Evolutionary conservation across 2,797 vertebrate genomes (phyloP).

Genomic region (Octomys mimax): DNA sequence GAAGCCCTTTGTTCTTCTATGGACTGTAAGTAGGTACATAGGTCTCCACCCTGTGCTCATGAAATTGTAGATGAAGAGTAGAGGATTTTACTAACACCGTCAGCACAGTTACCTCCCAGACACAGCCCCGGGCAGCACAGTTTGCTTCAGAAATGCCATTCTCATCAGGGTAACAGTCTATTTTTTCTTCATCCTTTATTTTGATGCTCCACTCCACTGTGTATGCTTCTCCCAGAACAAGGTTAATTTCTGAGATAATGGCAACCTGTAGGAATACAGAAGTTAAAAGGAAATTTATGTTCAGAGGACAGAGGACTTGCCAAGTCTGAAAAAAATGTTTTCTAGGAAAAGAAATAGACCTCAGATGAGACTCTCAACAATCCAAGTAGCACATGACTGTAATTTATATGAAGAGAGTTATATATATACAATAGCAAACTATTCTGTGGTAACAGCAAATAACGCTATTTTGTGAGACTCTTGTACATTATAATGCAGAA

Average conservation of each 20-base stretch:
- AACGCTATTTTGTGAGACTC: background rate
- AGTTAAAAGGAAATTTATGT: background rate
- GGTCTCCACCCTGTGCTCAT: background rate
- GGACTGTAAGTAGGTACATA: background rate
- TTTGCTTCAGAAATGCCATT: constrained; percentile 67
- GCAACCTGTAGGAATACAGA: constrained; percentile 86
- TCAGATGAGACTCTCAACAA: background rate
- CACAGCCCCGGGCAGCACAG: constrained; percentile 91
- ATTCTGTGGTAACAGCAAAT: background rate
- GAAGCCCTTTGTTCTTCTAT: background rate
- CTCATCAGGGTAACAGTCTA: constrained; percentile 92
- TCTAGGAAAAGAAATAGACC: background rate
- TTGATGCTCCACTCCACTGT: constrained; percentile 86
- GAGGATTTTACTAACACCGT: fast-evolving
- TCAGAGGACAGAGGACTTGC: background rate
- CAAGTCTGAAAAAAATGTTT: background rate
- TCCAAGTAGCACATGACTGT: background rate
- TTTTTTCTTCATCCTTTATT: constrained; percentile 74
- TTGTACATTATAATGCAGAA: background rate
- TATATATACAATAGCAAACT: fast-evolving
- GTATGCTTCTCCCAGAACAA: constrained; percentile 90
- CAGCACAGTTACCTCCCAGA: constrained; percentile 89
- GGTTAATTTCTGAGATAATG: constrained; percentile 81
- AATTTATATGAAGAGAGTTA: background rate
- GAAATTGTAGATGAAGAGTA: background rate